phyloP scores from a whole-genome alignment of 2,797 vertebrate genomes.

The Rousettus madagascariensis region DNA sequence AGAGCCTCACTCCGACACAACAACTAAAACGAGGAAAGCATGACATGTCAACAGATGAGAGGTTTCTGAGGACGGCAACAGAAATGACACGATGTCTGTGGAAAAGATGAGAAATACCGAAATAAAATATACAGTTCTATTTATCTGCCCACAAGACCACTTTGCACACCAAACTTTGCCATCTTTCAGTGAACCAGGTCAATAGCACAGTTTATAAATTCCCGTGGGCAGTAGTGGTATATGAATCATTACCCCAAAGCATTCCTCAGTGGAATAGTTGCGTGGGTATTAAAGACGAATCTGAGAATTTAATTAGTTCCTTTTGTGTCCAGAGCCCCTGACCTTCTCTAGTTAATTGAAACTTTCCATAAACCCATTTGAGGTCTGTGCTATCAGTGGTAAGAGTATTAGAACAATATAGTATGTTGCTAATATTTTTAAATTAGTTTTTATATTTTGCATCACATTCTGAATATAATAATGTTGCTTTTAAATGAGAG shows the following conservation, averaged over 20 bases:
- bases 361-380: neutral
- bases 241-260: neutral
- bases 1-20: neutral
- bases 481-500: neutral
- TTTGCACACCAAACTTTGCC: neutral
- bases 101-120: neutral
- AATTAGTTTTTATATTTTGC: neutral
- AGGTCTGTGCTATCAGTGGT: neutral
- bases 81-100: neutral
- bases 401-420: neutral
- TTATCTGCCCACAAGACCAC: neutral
- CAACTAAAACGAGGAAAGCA: neutral
- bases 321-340: neutral
- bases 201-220: neutral
- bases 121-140: neutral
- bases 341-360: neutral
- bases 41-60: neutral
- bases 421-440: neutral
- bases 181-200: neutral
- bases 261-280: neutral
- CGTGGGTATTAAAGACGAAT: neutral
- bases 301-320: neutral
- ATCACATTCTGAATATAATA: neutral
- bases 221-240: neutral
- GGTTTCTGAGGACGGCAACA: neutral